Percentiles rank a stretch among this genome's conserved stretches.
Evolutionary conservation across 2,888 invertebrate genomes (phyloP).

Genomic region (Cyaniris semiargus): DNA sequence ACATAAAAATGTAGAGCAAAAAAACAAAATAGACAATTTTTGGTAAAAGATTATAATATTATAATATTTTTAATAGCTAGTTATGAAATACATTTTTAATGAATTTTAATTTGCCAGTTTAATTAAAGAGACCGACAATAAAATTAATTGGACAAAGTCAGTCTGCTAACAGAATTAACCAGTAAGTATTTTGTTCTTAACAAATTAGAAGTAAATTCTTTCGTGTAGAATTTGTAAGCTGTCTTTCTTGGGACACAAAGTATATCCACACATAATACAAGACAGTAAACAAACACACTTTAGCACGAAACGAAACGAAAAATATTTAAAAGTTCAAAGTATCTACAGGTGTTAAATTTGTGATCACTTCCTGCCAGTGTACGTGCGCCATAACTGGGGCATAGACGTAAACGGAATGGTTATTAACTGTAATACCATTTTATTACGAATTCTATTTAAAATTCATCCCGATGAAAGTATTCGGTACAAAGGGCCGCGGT

Average conservation of each 20-base stretch:
- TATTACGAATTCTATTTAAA: slow-evolving; percentile 29
- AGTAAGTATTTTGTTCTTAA: background rate
- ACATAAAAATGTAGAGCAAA: background rate
- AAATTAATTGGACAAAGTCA: background rate
- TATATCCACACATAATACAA: background rate
- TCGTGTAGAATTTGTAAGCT: background rate
- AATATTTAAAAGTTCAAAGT: background rate
- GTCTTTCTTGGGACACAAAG: background rate
- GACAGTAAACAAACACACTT: background rate
- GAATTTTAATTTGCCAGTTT: slow-evolving; percentile 3
- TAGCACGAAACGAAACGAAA: background rate
- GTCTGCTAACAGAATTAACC: background rate
- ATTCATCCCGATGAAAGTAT: slow-evolving; percentile 31
- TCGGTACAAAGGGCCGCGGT: slow-evolving; percentile 21
- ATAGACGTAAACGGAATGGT: slow-evolving; percentile 8
- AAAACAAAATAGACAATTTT: background rate
- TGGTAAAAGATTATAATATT: background rate
- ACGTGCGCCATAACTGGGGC: slow-evolving; percentile 17
- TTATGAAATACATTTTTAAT: slow-evolving; percentile 1
- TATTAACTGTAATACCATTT: slow-evolving; percentile 13
- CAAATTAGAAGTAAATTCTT: background rate
- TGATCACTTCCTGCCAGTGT: background rate
- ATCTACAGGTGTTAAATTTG: background rate
- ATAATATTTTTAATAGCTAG: no score
- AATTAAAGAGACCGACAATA: background rate